Evolutionary conservation across 2,113 vertebrate species (phyloP).

Genomic region (rabbit (Oryctolagus cuniculus)): mOryCun1.1 NC_091432.1:82671001-82671500

Average conservation of each 20-base stretch:
- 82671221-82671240: background rate
- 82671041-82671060: background rate
- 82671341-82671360: constrained; percentile 77
- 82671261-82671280: constrained; percentile 24
- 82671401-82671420: constrained; percentile 78
- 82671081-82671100: background rate
- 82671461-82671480: constrained; percentile 69
- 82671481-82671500: constrained; percentile 72
- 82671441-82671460: constrained; percentile 76
- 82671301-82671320: constrained; percentile 62
- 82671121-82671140: background rate
- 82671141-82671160: background rate
- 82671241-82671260: background rate
- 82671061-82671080: background rate
- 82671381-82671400: constrained; percentile 79
- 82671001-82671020: background rate
- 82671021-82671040: background rate
- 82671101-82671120: background rate
- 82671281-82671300: constrained; percentile 58
- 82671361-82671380: constrained; percentile 73
- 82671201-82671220: background rate
- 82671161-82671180: background rate
- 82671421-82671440: constrained; percentile 76
- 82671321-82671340: constrained; percentile 60
- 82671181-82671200: background rate